Base-by-base conservation (phyloP, 2,113 vertebrate species). In the Python bivittatus region DNA sequence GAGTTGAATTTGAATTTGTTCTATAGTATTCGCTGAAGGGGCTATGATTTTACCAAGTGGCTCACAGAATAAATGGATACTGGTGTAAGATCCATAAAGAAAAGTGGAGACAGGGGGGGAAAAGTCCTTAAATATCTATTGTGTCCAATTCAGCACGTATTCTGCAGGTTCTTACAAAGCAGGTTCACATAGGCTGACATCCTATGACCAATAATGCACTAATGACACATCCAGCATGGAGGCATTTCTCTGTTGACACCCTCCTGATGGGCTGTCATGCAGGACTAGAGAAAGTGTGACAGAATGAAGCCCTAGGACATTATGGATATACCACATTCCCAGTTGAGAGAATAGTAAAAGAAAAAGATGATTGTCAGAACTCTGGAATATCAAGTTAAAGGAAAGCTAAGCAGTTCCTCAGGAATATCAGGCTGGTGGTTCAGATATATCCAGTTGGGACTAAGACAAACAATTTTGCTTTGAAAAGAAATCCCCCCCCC, bases 21-120 rank as follows among this genome's bases (percentile, higher is more conserved):
- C 27, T 42, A 44, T 53, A 1, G n/a, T 27, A 53, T 52, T 33
- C 20, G 11, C 83, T 64, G 42, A 88, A 92, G 25, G 79, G 54
- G 90, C 57, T 1, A 0, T 53, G 0, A 0, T 58, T 64, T 68
- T 58, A 79, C 13, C 13, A 53, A 0, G 0, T 44, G n/a, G 2
- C 29, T 58, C 38, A 23, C 22, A 56, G 68, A 44, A 3, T 1
- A 33, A 89, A 12, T 89, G 0, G 0, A 0, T 0, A 44, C 0
- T n/a, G 91, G 6, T 6, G 0, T 0, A 27, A 88, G 2, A 86
- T 91, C 10, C 0, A 9, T 42, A 56, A 60, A 48, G 38, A 38
- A 68, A 38, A 0, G 0, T 79, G 58, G 0, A 60, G 84, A 91
- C 23, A 91, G 20, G 27, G 38, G 38, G 87, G 2, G 86, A 89